Evolutionary conservation across 1,140 invertebrate species (phyloP).

Genomic region (Diachasma alloeum): DNA sequence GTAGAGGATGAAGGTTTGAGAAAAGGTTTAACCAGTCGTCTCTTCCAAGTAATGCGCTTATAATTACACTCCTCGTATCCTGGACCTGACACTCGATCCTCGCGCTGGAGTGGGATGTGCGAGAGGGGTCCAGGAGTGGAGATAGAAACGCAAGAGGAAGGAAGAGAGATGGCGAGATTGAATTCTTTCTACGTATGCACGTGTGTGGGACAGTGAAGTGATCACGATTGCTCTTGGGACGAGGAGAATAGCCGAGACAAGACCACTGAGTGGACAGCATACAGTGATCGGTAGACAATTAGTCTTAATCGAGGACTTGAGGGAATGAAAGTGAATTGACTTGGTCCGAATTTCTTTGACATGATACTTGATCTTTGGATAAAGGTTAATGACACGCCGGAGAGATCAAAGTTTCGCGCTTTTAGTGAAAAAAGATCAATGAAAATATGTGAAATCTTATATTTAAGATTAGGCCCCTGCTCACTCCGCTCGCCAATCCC

Average conservation of each 20-base stretch:
- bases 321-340: neutral
- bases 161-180: neutral
- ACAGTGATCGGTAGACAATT: conserved; percentile 9
- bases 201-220: neutral
- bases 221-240: neutral
- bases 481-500: too few species aligned
- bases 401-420: too few species aligned
- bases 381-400: conserved; percentile 2
- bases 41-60: conserved; percentile 50
- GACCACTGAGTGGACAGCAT: conserved; percentile 4
- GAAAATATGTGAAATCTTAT: too few species aligned
- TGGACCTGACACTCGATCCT: conserved; percentile 26
- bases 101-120: neutral
- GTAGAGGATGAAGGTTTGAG: neutral
- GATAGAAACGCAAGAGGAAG: neutral
- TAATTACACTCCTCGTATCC: conserved; percentile 48
- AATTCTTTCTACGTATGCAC: neutral
- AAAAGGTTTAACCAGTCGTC: conserved; percentile 20
- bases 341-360: neutral
- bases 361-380: conserved; percentile 6
- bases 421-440: too few species aligned
- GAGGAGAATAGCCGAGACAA: neutral
- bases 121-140: neutral
- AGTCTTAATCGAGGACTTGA: conserved; percentile 5
- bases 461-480: too few species aligned